phyloP scores from a whole-genome alignment of 2,113 vertebrate species.

The Merops nubicus region DNA sequence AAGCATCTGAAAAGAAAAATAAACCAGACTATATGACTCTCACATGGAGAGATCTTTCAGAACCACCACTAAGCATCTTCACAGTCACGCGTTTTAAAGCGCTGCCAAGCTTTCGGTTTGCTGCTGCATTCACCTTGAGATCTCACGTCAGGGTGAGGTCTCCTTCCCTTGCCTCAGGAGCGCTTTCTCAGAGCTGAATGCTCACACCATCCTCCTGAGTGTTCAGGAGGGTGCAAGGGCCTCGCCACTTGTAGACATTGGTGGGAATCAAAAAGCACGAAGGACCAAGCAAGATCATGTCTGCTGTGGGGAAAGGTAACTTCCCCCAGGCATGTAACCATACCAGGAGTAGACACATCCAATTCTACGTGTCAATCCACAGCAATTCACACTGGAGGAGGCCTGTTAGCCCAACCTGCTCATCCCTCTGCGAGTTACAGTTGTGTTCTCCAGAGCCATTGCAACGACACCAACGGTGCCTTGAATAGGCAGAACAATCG shows the following conservation, averaged over 20 bases:
- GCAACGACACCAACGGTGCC: background rate
- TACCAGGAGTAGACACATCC: rapidly evolving
- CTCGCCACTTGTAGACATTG: rapidly evolving
- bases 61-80: background rate
- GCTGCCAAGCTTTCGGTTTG: background rate
- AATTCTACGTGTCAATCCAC: background rate
- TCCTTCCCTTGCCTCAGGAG: background rate
- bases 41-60: background rate
- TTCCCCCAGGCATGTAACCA: background rate
- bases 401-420: background rate
- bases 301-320: background rate
- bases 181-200: background rate
- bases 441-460: background rate
- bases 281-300: background rate
- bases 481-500: background rate
- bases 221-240: background rate
- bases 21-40: rapidly evolving
- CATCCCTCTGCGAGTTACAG: background rate
- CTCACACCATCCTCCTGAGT: background rate
- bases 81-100: rapidly evolving
- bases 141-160: background rate
- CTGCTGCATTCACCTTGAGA: background rate
- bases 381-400: background rate
- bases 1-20: background rate
- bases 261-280: background rate